Base-by-base conservation (phyloP, 2,113 vertebrate genomes). In the Mormyrus lacerda region DNA sequence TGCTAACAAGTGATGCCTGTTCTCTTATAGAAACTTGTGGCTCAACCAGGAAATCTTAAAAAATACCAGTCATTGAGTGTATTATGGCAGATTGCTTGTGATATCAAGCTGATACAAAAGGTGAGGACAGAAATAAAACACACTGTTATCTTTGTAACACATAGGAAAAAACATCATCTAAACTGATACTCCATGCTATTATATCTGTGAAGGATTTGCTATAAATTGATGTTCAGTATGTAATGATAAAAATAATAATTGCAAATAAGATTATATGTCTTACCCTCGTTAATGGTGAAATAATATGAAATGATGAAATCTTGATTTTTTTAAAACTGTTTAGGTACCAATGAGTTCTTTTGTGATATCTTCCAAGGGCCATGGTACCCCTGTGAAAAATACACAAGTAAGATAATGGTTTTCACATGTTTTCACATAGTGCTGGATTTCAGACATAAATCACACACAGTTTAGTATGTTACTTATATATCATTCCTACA, bases 321-420 rank as follows among this genome's bases (percentile, higher is more conserved):
- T 84, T 44, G 19, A 84, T 84, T 83, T 4, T 92, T 85, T 39
- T 11, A 88, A 35, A 61, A 35, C 31, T 87, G 3, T 53, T 53
- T 69, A 99, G 98, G 97, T 95, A 31, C 97, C 97, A 3, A 95
- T 93, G 95, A 94, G 96, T 13, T 97, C 97, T 27, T 99, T 99
- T 96, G 87, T 93, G 45, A 89, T 92, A 3, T 93, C 94, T 53
- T 93, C 92, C 58, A 96, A 88, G 91, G 92, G 86, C 21, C 91
- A 85, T 0, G 19, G 24, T 42, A 44, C 31, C 15, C 27, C 76
- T 0, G 7, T 91, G 44, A 24, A 88, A 15, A 97, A 93, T 90
- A 65, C 88, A 82, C 85, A 0, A 92, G 98, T 98, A 95, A 96
- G 97, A 82, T 39, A 2, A 21, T 53, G 31, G 1, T 15, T 50